These are phyloP conservation scores for Leucophenga varia DNA, from an alignment of 1,140 invertebrate genomes.

Conservation along the genomic window DNA sequence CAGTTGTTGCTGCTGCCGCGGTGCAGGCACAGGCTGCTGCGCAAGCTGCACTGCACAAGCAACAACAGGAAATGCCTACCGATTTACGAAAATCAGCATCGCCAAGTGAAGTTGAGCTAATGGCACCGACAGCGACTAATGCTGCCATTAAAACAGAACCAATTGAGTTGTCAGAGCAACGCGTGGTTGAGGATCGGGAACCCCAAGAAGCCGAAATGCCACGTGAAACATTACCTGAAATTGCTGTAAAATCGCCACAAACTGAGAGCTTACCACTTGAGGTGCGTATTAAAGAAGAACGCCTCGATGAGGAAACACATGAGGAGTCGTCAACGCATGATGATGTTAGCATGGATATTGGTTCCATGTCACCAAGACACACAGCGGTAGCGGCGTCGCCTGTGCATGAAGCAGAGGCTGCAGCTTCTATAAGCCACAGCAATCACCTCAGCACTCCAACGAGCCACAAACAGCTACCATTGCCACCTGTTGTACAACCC, in stretches of 20 bases:
- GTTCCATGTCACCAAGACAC: no score
- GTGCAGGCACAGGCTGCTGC: conserved; percentile 60
- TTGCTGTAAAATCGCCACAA: conserved; percentile 18
- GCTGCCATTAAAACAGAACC: conserved; percentile 25
- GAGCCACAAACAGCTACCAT: conserved; percentile 6
- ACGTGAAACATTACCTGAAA: no score
- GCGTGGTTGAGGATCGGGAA: neutral
- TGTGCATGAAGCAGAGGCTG: no score
- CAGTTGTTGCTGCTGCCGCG: conserved; percentile 6
- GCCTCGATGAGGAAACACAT: conserved; percentile 24
- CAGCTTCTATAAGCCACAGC: no score
- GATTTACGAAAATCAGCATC: conserved; percentile 71
- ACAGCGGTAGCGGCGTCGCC: no score
- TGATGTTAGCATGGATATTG: no score
- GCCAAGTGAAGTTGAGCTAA: conserved; percentile 30
- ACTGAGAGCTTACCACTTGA: conserved; percentile 30
- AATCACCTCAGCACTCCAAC: conserved; percentile 10
- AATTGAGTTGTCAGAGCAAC: conserved; percentile 19
- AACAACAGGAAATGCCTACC: conserved; percentile 75
- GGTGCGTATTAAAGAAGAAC: conserved; percentile 47
- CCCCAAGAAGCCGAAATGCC: neutral
- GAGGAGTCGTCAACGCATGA: conserved; percentile 6
- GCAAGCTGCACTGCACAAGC: conserved; percentile 62
- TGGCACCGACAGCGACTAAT: neutral
- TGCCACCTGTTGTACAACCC: conserved; percentile 44